Evolutionary conservation across 2,888 invertebrate genomes (phyloP).

Genomic region (Lithodes maja): DNA sequence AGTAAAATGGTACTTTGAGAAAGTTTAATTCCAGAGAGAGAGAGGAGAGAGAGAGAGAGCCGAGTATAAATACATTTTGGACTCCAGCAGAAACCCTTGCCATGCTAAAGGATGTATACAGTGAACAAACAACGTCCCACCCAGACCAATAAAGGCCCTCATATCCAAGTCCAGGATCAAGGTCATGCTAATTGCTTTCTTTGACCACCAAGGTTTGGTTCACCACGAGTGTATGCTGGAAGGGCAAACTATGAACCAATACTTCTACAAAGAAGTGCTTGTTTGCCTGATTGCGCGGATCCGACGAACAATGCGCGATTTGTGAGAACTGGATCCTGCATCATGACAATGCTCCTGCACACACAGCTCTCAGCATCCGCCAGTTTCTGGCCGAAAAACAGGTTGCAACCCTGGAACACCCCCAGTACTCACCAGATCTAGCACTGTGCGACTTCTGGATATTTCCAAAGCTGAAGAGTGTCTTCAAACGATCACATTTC

Average conservation of each 20-base stretch:
- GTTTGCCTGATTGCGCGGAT: constrained; percentile 19
- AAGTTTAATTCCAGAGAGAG: too few relatives aligned
- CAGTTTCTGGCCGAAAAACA: constrained; percentile 36
- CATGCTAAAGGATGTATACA: too few relatives aligned
- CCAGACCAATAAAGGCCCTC: constrained; percentile 11
- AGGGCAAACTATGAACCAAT: constrained; percentile 28
- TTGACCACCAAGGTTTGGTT: constrained; percentile 19
- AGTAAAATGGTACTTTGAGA: too few relatives aligned
- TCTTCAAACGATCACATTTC: constrained; percentile 23
- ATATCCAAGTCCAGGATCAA: background rate
- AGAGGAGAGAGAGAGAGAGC: too few relatives aligned
- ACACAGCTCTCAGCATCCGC: constrained; percentile 6
- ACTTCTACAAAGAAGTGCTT: constrained; percentile 38
- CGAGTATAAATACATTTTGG: too few relatives aligned
- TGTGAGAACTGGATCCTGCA: constrained; percentile 30
- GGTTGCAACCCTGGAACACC: constrained; percentile 34
- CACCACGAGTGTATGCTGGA: constrained; percentile 17
- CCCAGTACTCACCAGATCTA: constrained; percentile 25
- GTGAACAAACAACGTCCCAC: constrained; percentile 4
- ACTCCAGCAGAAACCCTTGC: too few relatives aligned
- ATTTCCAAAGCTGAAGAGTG: background rate
- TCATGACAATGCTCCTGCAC: constrained; percentile 3
- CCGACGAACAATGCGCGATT: background rate
- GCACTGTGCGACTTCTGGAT: constrained; percentile 8
- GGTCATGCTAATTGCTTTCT: constrained; percentile 3